Percentiles rank a stretch among this genome's conserved stretches.
Evolutionary conservation across 2,888 invertebrate genomes (phyloP).

Genomic region (Stenoptilia bipunctidactyla): DNA sequence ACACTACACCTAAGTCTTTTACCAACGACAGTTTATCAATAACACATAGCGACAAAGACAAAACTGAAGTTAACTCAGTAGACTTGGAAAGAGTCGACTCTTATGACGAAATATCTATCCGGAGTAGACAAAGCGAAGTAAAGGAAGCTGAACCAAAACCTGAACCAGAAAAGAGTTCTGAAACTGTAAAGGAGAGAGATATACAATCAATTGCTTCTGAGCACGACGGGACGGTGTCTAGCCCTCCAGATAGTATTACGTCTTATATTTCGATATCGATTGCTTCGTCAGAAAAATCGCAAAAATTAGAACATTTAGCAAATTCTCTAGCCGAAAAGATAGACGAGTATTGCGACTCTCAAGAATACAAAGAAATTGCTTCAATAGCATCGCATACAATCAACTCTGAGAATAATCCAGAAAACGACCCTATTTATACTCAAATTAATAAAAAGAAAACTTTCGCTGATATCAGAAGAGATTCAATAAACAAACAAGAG

Average conservation of each 20-base stretch:
- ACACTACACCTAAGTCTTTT: constrained; percentile 59
- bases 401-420: constrained; percentile 34
- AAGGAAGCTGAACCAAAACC: constrained; percentile 19
- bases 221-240: constrained; percentile 61
- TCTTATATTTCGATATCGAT: constrained; percentile 67
- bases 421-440: constrained; percentile 53
- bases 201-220: constrained; percentile 50
- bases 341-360: constrained; percentile 62
- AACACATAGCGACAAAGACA: constrained; percentile 42
- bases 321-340: constrained; percentile 66
- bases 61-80: constrained; percentile 21
- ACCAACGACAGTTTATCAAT: constrained; percentile 52
- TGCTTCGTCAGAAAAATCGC: constrained; percentile 61
- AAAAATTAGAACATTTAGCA: constrained; percentile 62
- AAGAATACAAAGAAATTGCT: constrained; percentile 45
- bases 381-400: constrained; percentile 34
- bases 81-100: constrained; percentile 27
- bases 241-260: constrained; percentile 60
- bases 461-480: constrained; percentile 60
- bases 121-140: constrained; percentile 26
- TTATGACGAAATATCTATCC: constrained; percentile 38
- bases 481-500: constrained; percentile 45
- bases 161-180: constrained; percentile 15
- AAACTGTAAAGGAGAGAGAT: constrained; percentile 32
- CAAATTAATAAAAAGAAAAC: constrained; percentile 65